Evolutionary conservation across 2,888 invertebrate species (phyloP), one percentile per base, ranked within the genome.

Genomic region (Encarsia formosa): DNA sequence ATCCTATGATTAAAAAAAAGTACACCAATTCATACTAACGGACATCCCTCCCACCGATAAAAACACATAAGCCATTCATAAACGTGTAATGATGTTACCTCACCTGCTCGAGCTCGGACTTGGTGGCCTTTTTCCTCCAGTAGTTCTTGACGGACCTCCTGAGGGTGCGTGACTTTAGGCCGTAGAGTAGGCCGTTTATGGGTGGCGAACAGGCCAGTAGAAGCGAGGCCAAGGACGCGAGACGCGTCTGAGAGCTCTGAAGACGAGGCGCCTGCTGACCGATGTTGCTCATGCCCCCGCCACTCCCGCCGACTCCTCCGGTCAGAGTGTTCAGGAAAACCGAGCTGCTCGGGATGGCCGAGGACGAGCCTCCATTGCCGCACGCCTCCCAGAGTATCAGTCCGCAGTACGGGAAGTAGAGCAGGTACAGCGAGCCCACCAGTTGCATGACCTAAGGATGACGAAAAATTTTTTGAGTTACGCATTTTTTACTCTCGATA

Each of bases 171-270:
- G 85, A 88, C 67, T 86, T 83, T 44, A 89, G 78, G 34, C 89
- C 89, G 66, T 89, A 89, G 35, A 89, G 75, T 44, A 88, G 81
- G n/a, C 86, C 85, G 67, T 89, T 88, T 31, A 88, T 78, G 1
- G 84, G 82, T 3, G 87, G 84, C 5, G 87, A 85, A 52, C 84
- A 83, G 5, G 86, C 81, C 34, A 88, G 74, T 23, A 87, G 74
- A n/a, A 81, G 78, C 4, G 82, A 81, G 5, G 86, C 82, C 49
- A 83, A 64, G 16, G 83, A 81, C 48, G 82, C 80, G 48, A 85
- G 65, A 44, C 73, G 72, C 1, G 76, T 74, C 49, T 65, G 62
- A 8, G 64, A 44, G 39, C 60, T 60, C 16, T 61, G 61, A 23
- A 23, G 11, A n/a, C n/a, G n/a, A n/a, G n/a, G n/a, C n/a, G n/a